Base-by-base conservation (phyloP, 1,140 invertebrate genomes). In the Drosophila parvula region DNA sequence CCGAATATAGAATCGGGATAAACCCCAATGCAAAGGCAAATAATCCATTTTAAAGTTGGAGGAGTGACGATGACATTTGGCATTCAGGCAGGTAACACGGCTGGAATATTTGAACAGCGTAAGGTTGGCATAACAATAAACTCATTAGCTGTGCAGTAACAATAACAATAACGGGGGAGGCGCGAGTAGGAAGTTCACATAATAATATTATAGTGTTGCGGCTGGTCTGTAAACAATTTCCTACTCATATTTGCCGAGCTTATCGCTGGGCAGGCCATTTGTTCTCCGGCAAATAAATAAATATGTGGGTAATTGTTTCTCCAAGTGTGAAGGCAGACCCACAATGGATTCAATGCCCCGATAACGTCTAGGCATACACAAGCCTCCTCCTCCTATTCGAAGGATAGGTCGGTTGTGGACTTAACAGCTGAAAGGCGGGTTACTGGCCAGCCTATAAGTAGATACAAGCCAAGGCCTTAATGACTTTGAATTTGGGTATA, bases 191-290 rank as follows among this genome's bases (percentile, higher is more conserved):
- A 85, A 85, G 68, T 30, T 67, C 65, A 55, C 65, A 69, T 69
- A 67, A 61, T 68, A 69, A 69, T 68, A 61, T 62, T 55, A 38
- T 53, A 53, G 50, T 22, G 16, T 51, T 51, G 28, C 16, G 30
- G 48, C 38, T 68, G 41, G 43, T 45, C 34, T 27, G 74, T 78
- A 78, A 82, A 86, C 79, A 88, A 79, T 82, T 77, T 79, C 47
- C 70, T 69, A 73, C 77, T 88, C 47, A 86, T 79, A 79, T 86
- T 86, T 86, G 45, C 63, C 27, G 27, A 73, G 70, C 79, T 88
- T 86, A 86, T 86, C 79, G 69, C 30, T 47, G 74, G 38, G 30
- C 61, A 68, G 58, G 58, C 69, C 56, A 68, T 40, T 77, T 70
- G 78, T 41, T 57, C 43, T 53, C 56, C 40, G 44, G 18, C 50